A percentile compares a stretch with the other conserved stretches of the same genome.
These are phyloP conservation scores for Drosophila anomelani DNA, from an alignment of 2,888 invertebrate species.

Conservation along the genomic window DNA sequence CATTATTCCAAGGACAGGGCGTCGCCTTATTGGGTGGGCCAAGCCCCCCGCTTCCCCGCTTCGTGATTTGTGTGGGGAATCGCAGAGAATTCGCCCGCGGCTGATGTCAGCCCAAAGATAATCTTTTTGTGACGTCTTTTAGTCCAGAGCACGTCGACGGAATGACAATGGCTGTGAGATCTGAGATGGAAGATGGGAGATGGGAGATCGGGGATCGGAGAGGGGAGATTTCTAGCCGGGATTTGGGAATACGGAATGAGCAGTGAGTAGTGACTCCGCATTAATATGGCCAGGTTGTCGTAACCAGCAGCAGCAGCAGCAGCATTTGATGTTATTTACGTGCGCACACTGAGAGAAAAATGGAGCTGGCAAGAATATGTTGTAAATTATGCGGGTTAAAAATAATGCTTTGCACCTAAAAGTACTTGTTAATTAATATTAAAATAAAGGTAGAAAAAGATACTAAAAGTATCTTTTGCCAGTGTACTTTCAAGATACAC, in stretches of 20 bases:
- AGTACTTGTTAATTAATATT: background rate
- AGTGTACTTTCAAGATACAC: constrained; percentile 27
- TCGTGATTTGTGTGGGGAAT: constrained; percentile 29
- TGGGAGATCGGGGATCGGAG: constrained; percentile 3
- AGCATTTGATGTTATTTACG: constrained; percentile 29
- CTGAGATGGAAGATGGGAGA: background rate
- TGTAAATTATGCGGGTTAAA: too few relatives aligned
- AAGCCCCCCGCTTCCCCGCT: background rate
- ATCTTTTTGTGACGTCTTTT: constrained; percentile 21
- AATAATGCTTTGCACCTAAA: too few relatives aligned
- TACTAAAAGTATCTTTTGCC: background rate
- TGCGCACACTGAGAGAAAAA: constrained; percentile 16
- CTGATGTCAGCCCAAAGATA: constrained; percentile 16
- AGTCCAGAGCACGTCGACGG: constrained; percentile 20
- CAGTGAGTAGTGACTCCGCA: constrained; percentile 28
- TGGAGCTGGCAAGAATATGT: background rate
- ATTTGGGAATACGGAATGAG: constrained; percentile 23
- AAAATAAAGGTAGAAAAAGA: too few relatives aligned
- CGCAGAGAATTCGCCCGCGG: background rate
- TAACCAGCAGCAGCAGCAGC: constrained; percentile 23
- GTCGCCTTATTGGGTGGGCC: constrained; percentile 4
- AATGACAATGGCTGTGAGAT: constrained; percentile 23
- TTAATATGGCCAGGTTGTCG: constrained; percentile 47
- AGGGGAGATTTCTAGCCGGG: background rate
- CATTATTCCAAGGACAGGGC: constrained; percentile 8